Percentiles rank a stretch among this genome's conserved stretches.
Conservation (phyloP, 2,113 vertebrate species). For the Pygoscelis antarcticus region DNA sequence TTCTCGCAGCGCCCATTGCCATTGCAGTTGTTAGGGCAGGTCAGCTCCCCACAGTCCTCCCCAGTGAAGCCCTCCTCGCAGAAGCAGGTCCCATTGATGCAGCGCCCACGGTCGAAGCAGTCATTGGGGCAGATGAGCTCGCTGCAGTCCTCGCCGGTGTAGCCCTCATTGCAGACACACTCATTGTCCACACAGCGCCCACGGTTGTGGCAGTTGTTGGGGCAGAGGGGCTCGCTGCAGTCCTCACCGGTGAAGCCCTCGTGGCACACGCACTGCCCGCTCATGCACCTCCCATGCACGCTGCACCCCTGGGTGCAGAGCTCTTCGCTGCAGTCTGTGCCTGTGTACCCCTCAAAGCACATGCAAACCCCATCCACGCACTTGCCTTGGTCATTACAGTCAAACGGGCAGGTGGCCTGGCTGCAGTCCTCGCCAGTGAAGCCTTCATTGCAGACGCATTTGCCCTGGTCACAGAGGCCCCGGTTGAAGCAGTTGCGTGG, state of each 20-base stretch:
- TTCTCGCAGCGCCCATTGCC: constrained; percentile 82
- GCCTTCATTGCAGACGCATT: constrained; percentile 84
- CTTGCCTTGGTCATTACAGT: constrained; percentile 95
- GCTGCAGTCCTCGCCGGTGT: constrained; percentile 90
- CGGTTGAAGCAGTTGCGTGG: constrained; percentile 57
- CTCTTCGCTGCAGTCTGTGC: constrained; percentile 85
- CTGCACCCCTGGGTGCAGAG: constrained; percentile 86
- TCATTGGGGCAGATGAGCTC: constrained; percentile 96
- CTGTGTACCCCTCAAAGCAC: constrained; percentile 90
- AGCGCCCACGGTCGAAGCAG: constrained; percentile 95
- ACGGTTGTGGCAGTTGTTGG: constrained; percentile 86
- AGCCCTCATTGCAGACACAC: constrained; percentile 89
- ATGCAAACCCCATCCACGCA: constrained; percentile 86
- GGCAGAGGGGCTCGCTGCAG: constrained; percentile 87
- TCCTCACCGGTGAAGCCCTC: constrained; percentile 87
- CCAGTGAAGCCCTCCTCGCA: constrained; percentile 89
- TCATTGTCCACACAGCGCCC: constrained; percentile 90
- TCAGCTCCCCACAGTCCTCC: constrained; percentile 87
- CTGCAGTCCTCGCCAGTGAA: constrained; percentile 88
- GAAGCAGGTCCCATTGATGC: constrained; percentile 90
- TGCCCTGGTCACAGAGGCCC: constrained; percentile 74
- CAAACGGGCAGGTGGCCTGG: constrained; percentile 82
- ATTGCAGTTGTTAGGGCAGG: constrained; percentile 86
- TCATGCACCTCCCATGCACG: constrained; percentile 82
- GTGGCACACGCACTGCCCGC: constrained; percentile 84